These are phyloP conservation scores for Physocephala rufipes DNA, from an alignment of 2,888 invertebrate species.

Conservation along the genomic window DNA sequence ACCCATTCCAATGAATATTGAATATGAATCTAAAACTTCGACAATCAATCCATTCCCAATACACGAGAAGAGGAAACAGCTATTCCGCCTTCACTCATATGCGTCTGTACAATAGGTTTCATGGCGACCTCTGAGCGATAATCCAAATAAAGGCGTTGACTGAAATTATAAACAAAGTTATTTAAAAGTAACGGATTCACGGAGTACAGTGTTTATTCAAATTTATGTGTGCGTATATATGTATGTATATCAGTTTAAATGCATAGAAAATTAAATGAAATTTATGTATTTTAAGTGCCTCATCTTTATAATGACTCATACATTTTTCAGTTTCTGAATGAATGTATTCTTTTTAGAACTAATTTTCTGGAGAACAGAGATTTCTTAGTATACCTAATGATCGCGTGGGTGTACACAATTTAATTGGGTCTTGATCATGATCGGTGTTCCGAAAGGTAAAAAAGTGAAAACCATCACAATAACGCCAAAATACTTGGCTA, in stretches of 20 bases:
- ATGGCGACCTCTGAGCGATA: slow-evolving; percentile 46
- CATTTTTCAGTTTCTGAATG: too few relatives aligned
- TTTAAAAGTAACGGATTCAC: slow-evolving; percentile 24
- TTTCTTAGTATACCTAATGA: too few relatives aligned
- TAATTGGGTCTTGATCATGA: too few relatives aligned
- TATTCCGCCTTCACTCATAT: slow-evolving; percentile 42
- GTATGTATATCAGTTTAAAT: background rate
- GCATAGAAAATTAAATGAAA: background rate
- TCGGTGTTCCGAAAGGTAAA: too few relatives aligned
- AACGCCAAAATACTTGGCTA: too few relatives aligned
- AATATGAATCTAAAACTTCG: background rate
- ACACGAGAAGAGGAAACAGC: slow-evolving; percentile 37
- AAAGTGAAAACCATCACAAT: too few relatives aligned
- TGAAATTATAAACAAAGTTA: slow-evolving; percentile 22
- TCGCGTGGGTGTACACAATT: too few relatives aligned
- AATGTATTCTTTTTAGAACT: too few relatives aligned
- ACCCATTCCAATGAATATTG: slow-evolving; percentile 16
- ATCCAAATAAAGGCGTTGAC: slow-evolving; percentile 5
- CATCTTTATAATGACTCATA: too few relatives aligned
- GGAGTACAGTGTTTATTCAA: slow-evolving; percentile 5
- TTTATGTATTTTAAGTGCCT: too few relatives aligned
- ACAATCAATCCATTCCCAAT: slow-evolving; percentile 17
- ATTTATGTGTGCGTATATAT: background rate
- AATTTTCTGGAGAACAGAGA: too few relatives aligned
- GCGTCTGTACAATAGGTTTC: slow-evolving; percentile 41